These are phyloP conservation scores for Ligdia adustata DNA, from an alignment of 2,888 invertebrate genomes.

Conservation along the genomic window DNA sequence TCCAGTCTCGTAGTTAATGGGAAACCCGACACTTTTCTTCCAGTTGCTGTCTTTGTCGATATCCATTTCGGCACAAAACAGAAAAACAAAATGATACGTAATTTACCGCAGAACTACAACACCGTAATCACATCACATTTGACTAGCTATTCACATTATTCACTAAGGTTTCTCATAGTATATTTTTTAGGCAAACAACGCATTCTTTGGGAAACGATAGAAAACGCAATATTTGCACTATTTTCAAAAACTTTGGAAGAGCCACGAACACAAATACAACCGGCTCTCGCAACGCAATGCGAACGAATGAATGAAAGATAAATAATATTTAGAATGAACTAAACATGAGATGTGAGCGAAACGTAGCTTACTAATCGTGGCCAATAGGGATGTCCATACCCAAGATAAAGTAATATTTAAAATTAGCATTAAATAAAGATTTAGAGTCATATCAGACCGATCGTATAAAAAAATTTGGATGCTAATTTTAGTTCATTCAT, in stretches of 20 bases:
- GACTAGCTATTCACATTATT: neutral
- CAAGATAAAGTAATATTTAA: no score
- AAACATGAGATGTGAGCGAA: no score
- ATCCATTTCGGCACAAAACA: slow-evolving; percentile 56
- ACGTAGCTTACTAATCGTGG: no score
- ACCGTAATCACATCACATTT: slow-evolving; percentile 28
- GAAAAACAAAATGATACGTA: slow-evolving; percentile 34
- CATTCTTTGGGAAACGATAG: neutral
- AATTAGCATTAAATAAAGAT: no score
- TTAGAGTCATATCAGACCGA: no score
- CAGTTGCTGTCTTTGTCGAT: slow-evolving; percentile 70
- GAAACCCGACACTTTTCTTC: slow-evolving; percentile 77
- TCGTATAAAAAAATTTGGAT: no score
- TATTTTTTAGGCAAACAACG: neutral
- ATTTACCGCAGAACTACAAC: slow-evolving; percentile 29
- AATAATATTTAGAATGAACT: neutral
- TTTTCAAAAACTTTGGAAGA: neutral
- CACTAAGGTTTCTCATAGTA: neutral
- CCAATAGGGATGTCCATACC: no score
- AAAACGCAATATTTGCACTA: neutral
- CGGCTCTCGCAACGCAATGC: neutral
- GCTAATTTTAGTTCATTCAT: no score
- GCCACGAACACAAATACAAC: neutral
- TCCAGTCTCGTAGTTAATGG: slow-evolving; percentile 77
- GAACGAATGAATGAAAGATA: neutral